phyloP scores from a whole-genome alignment of 2,113 vertebrate genomes.

The Charadrius vociferus region DNA sequence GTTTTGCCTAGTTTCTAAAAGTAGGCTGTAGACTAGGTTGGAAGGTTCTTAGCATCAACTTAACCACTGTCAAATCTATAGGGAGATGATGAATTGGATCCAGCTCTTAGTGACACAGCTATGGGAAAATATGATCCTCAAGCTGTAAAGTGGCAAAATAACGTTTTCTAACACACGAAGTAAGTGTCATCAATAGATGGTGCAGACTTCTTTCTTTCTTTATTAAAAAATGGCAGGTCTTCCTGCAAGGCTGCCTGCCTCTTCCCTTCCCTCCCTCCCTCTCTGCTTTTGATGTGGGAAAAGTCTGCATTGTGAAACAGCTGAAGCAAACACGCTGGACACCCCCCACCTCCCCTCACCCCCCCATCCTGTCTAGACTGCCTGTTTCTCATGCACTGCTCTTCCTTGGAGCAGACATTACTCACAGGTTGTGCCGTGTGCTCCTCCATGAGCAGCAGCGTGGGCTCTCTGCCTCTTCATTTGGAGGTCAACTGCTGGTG shows the following conservation, averaged over 20 bases:
- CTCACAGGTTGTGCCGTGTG: neutral
- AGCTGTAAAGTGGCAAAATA: neutral
- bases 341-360: too few species aligned
- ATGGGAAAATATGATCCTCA: neutral
- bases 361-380: neutral
- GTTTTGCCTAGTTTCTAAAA: neutral
- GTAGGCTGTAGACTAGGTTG: neutral
- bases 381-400: neutral
- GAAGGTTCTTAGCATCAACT: neutral
- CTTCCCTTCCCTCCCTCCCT: neutral
- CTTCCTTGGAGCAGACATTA: neutral
- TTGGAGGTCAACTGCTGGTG: neutral
- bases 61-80: neutral
- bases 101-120: neutral
- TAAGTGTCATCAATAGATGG: neutral
- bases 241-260: neutral
- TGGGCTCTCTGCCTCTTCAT: neutral
- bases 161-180: neutral
- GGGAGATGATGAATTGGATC: neutral
- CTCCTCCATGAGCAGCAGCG: rapidly evolving
- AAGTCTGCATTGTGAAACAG: neutral
- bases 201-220: neutral
- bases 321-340: rapidly evolving
- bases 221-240: neutral
- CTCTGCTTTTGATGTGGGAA: neutral